Conservation (phyloP, 2,888 invertebrate species). For the Hirtodrosophila alboralis region DNA sequence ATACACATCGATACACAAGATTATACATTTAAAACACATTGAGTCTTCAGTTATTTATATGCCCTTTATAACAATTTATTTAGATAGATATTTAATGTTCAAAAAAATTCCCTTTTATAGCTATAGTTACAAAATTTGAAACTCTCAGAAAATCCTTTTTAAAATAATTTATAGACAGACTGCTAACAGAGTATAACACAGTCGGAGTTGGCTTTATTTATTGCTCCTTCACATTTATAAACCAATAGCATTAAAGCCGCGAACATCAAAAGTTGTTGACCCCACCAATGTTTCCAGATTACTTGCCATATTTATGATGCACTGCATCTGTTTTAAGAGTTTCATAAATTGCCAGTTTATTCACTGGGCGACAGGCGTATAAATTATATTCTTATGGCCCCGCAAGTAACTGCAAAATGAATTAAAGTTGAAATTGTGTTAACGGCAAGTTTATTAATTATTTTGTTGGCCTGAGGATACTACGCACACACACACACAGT, state of each 20-base stretch:
- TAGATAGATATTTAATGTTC: no score
- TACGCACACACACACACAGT: neutral
- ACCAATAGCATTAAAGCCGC: conserved; percentile 13
- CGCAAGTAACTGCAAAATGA: conserved; percentile 49
- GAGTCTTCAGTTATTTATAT: no score
- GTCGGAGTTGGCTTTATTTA: no score
- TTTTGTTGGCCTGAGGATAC: conserved; percentile 51
- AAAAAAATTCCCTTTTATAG: no score
- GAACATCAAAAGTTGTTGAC: conserved; percentile 9
- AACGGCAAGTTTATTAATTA: conserved; percentile 67
- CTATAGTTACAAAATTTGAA: no score
- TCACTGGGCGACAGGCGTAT: conserved; percentile 11
- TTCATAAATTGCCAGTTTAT: conserved; percentile 17
- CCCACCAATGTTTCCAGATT: conserved; percentile 7
- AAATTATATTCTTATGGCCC: conserved; percentile 47
- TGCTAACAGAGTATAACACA: no score
- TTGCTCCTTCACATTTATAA: no score
- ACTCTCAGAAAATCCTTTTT: no score
- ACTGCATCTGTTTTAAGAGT: conserved; percentile 31
- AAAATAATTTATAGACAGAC: no score
- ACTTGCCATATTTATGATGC: conserved; percentile 14
- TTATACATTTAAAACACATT: no score
- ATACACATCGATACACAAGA: no score
- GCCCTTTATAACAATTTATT: no score
- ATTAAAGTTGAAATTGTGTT: conserved; percentile 62